These are phyloP conservation scores for Trissonchulus sp. DNA, from an alignment of 2,888 invertebrate species.

Conservation along the genomic window DNA sequence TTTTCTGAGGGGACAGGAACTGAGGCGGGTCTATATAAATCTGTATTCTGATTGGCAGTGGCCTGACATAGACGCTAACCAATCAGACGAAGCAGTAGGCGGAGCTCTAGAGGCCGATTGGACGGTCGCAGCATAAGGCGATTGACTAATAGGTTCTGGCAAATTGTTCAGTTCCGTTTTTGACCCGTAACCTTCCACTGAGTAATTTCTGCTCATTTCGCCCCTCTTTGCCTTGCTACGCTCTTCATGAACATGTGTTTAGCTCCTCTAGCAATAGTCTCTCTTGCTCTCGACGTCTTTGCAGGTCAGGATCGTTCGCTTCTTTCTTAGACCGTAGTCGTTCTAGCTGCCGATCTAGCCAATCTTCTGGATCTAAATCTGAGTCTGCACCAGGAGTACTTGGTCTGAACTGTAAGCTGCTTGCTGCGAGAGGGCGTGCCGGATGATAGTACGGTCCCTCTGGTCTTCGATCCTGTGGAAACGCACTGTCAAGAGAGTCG, in stretches of 20 bases:
- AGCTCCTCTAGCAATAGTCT: slow-evolving; percentile 51
- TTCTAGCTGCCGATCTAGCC: slow-evolving; percentile 40
- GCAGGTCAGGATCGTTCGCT: slow-evolving; percentile 41
- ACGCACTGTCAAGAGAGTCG: neutral
- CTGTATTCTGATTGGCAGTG: no score
- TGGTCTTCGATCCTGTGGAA: neutral
- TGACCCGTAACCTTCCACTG: slow-evolving; percentile 31
- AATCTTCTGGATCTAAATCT: slow-evolving; percentile 42
- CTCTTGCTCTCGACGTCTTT: slow-evolving; percentile 50
- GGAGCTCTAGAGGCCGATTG: neutral
- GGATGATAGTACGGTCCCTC: slow-evolving; percentile 1
- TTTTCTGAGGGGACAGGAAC: neutral
- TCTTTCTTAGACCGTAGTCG: slow-evolving; percentile 42
- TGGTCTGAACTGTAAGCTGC: neutral
- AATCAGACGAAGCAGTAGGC: no score
- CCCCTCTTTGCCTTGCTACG: slow-evolving; percentile 25
- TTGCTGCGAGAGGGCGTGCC: neutral
- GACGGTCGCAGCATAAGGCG: neutral
- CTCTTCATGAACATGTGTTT: slow-evolving; percentile 42
- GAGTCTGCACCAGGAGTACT: neutral
- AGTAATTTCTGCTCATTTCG: slow-evolving; percentile 32
- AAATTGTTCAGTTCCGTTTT: neutral
- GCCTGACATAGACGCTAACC: no score
- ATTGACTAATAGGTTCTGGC: neutral
- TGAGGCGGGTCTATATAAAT: no score